A percentile compares a stretch with the other conserved stretches of the same genome.
Evolutionary conservation across 1,140 invertebrate species (phyloP).

Genomic region (Eulimnadia texana): DNA sequence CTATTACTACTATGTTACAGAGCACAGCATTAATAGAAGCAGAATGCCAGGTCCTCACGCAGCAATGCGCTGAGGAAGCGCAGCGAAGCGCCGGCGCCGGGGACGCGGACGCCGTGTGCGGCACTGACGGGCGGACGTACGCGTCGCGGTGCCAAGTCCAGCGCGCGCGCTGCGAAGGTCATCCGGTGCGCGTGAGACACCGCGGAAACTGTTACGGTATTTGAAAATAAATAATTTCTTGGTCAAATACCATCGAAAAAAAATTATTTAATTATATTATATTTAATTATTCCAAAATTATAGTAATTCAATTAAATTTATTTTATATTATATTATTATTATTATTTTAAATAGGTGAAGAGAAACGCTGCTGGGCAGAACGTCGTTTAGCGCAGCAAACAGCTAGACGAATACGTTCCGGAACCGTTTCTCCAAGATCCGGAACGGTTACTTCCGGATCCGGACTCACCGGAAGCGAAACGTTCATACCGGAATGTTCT

Average conservation of each 20-base stretch:
- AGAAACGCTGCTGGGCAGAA: conserved; percentile 35
- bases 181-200: conserved; percentile 48
- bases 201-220: conserved; percentile 53
- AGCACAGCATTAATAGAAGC: conserved; percentile 2
- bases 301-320: no score
- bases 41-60: conserved; percentile 10
- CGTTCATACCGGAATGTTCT: conserved; percentile 47
- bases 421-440: background rate
- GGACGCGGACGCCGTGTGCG: conserved; percentile 45
- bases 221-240: no score
- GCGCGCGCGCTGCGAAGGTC: conserved; percentile 52
- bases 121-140: conserved; percentile 64
- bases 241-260: no score
- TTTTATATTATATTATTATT: no score
- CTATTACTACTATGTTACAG: background rate
- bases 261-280: no score
- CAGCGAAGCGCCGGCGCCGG: background rate
- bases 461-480: conserved; percentile 15
- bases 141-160: conserved; percentile 56
- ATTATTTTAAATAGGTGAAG: conserved; percentile 13
- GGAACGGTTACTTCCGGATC: background rate
- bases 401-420: conserved; percentile 1
- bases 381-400: conserved; percentile 16
- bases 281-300: no score
- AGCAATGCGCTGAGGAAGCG: conserved; percentile 13